Conservation (phyloP, 2,113 vertebrate species). For the Gulo gulo region DNA sequence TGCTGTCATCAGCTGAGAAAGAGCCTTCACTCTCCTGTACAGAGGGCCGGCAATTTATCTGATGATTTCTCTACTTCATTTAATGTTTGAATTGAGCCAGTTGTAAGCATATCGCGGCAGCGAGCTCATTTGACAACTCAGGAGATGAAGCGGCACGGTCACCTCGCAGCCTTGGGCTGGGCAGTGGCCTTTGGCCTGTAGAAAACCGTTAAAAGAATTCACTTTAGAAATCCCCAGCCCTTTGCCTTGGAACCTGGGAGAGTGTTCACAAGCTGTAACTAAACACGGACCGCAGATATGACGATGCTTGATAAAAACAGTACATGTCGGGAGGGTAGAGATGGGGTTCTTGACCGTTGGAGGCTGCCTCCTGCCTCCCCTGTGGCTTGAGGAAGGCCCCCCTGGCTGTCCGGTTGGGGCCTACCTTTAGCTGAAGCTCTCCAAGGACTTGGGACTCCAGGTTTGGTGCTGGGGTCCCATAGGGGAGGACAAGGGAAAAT, state of each 20-base stretch:
- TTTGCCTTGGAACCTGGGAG: conserved; percentile 37
- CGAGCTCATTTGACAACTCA: conserved; percentile 30
- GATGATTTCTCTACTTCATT: conserved; percentile 82
- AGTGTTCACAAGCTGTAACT: conserved; percentile 36
- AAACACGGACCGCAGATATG: neutral
- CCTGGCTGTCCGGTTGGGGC: neutral
- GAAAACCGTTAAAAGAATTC: conserved; percentile 2
- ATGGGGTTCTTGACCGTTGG: neutral
- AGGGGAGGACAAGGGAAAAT: neutral
- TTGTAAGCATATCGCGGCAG: conserved; percentile 49
- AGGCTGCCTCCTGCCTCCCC: neutral
- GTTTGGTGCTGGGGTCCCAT: neutral
- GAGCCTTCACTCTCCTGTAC: conserved; percentile 74
- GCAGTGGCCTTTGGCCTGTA: conserved; percentile 8
- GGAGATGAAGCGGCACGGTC: neutral
- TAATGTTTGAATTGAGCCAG: conserved; percentile 70
- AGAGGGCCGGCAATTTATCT: conserved; percentile 80
- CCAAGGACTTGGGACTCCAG: conserved; percentile 11
- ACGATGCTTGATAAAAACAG: neutral
- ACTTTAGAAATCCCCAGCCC: conserved; percentile 7
- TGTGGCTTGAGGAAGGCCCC: neutral
- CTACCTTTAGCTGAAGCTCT: neutral
- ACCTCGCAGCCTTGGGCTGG: rapidly evolving
- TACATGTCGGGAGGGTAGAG: neutral
- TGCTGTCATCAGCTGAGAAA: conserved; percentile 80